Evolutionary conservation across 2,113 vertebrate species (phyloP).

Genomic region (Callionymus lyra): DNA sequence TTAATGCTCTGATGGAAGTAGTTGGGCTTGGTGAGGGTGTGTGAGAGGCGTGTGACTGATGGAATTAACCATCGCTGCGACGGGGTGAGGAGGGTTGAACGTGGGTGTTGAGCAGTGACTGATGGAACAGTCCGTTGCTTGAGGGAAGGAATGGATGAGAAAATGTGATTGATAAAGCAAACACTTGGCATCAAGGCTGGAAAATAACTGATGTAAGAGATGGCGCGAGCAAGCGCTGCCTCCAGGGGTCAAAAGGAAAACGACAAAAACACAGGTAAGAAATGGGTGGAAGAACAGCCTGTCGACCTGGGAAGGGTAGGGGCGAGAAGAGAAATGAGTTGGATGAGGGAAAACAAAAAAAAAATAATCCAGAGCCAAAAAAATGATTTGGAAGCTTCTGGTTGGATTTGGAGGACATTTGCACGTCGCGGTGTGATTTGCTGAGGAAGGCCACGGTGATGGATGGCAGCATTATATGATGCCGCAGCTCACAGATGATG

Average conservation of each 20-base stretch:
- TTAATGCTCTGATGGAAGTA: conserved; percentile 50
- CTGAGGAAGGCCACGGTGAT: conserved; percentile 28
- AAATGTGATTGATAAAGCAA: conserved; percentile 55
- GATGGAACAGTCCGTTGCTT: conserved; percentile 41
- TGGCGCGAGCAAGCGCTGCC: conserved; percentile 11
- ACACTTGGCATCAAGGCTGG: conserved; percentile 38
- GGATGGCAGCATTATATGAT: conserved; percentile 29
- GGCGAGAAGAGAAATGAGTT: neutral
- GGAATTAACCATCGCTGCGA: conserved; percentile 52
- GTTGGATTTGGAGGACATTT: conserved; percentile 17
- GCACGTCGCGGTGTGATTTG: conserved; percentile 29
- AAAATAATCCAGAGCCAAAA: no score
- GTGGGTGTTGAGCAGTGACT: conserved; percentile 48
- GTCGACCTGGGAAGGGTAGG: neutral
- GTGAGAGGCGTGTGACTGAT: conserved; percentile 54
- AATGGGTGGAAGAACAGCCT: neutral
- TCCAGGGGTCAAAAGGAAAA: conserved; percentile 34
- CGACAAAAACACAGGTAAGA: conserved; percentile 5
- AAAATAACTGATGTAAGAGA: conserved; percentile 27
- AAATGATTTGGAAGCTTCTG: conserved; percentile 10
- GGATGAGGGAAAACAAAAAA: neutral
- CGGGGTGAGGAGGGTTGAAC: conserved; percentile 38
- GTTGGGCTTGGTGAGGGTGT: conserved; percentile 20
- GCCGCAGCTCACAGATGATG: conserved; percentile 21
- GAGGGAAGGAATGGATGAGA: conserved; percentile 44